A percentile compares a stretch with the other conserved stretches of the same genome.
Conservation (phyloP, 1,140 invertebrate species). For the Eupeodes corollae region DNA sequence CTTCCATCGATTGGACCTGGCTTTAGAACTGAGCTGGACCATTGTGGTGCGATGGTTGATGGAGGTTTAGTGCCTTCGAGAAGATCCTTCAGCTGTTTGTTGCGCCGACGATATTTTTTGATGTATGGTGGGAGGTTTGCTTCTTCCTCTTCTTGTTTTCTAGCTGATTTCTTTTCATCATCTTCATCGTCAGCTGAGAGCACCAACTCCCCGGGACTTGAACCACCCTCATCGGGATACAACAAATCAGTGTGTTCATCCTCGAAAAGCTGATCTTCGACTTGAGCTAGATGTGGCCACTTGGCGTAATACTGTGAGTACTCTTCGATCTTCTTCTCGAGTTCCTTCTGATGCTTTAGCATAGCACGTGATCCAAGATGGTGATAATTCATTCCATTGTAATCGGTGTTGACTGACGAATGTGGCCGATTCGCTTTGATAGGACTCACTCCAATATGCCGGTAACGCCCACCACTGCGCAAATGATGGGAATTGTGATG, state of each 20-base stretch:
- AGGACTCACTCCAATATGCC: too few relatives aligned
- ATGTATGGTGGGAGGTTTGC: constrained; percentile 31
- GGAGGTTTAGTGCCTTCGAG: constrained; percentile 28
- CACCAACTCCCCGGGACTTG: neutral
- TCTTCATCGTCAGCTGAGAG: constrained; percentile 19
- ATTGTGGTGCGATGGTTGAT: constrained; percentile 5
- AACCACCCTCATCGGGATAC: constrained; percentile 5
- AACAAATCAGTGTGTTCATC: constrained; percentile 21
- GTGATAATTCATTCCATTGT: too few relatives aligned
- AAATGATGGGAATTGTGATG: neutral
- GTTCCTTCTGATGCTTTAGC: constrained; percentile 16
- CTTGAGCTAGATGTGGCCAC: constrained; percentile 30
- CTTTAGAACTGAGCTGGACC: constrained; percentile 13
- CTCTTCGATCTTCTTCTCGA: constrained; percentile 16
- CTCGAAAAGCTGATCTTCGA: constrained; percentile 29
- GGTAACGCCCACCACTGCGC: too few relatives aligned
- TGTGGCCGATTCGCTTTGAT: too few relatives aligned
- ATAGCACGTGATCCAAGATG: neutral
- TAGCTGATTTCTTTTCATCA: constrained; percentile 27
- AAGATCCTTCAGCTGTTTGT: constrained; percentile 29
- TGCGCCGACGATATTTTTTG: constrained; percentile 30
- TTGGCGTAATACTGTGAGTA: constrained; percentile 31
- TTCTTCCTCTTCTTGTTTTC: constrained; percentile 25
- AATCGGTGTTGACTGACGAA: too few relatives aligned
- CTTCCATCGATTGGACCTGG: constrained; percentile 14